Percentiles rank a stretch among this genome's conserved stretches.
These are phyloP conservation scores for Stenopsyche tienmushanensis DNA, from an alignment of 1,140 invertebrate genomes.

Conservation along the genomic window DNA sequence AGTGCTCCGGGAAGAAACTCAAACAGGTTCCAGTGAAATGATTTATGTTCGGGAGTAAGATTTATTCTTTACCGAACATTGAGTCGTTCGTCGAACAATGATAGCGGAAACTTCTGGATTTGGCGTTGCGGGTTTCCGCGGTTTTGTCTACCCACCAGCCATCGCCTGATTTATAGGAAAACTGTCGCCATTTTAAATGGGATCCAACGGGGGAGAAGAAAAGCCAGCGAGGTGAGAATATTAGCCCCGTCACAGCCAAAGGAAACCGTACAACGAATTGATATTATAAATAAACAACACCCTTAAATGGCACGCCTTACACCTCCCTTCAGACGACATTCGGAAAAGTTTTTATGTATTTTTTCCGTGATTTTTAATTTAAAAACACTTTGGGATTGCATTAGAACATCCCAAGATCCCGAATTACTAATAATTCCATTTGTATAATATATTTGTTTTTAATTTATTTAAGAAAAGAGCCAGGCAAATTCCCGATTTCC, in stretches of 20 bases:
- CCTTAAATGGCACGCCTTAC: too few species aligned
- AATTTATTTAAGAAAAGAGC: too few species aligned
- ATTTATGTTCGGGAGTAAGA: constrained; percentile 15
- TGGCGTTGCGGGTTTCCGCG: constrained; percentile 21
- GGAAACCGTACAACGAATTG: too few species aligned
- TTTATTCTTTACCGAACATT: constrained; percentile 24
- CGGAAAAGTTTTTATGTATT: too few species aligned
- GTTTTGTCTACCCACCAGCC: constrained; percentile 16
- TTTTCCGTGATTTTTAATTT: too few species aligned
- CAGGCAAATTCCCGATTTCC: too few species aligned
- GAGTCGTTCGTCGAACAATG: constrained; percentile 26
- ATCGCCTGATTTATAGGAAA: constrained; percentile 15
- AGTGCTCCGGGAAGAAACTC: neutral
- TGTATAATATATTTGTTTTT: too few species aligned
- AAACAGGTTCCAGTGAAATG: constrained; percentile 20
- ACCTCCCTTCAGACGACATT: too few species aligned
- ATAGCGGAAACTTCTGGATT: constrained; percentile 26
- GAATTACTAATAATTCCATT: too few species aligned
- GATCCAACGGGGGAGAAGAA: constrained; percentile 1
- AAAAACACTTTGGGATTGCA: too few species aligned
- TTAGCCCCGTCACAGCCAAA: neutral
- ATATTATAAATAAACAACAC: neutral
- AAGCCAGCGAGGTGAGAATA: neutral
- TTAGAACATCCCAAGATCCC: too few species aligned
- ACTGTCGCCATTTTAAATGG: constrained; percentile 11